Base-by-base conservation (phyloP, 2,113 vertebrate genomes). In the Reinhardtius hippoglossoides region DNA sequence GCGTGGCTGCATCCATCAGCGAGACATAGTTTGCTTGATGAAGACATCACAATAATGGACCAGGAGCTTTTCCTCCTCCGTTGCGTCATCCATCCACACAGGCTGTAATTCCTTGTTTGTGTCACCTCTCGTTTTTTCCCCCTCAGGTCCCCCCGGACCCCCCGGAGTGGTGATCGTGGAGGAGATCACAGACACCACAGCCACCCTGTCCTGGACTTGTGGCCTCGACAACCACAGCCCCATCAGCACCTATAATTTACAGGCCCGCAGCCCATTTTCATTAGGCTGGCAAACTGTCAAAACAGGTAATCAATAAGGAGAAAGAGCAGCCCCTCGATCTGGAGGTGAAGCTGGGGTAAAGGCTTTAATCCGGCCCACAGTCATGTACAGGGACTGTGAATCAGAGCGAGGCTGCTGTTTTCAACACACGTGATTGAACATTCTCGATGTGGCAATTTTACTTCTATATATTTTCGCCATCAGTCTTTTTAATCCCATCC, bases 131-230 rank as follows among this genome's bases (percentile, higher is more conserved):
- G 60, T 12, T 18, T 77, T 50, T 31, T 24, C n/a, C 23, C 24
- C 60, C 52, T 40, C 50, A 99, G 98, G 98, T 85, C 97, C 98
- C 73, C 98, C 98, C 7, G 97, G 98, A 40, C 94, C 98, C n/a
- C 98, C 98, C 35, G 97, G 98, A 67, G 93, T 99, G 78, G 97
- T 98, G 80, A 99, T 99, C 40, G 97, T 99, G 82, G 98, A 99
- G 84, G 98, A 99, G 92, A 98, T 98, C 89, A 97, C 95, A 0
- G 96, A 97, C 37, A 95, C 74, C 74, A 97, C 96, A 3, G 98
- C 97, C 71, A 98, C 97, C 3, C 93, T 99, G 60, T 99, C 97
- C 42, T 98, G 97, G 98, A 96, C 95, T 52, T 94, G 96, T 4
- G 96, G 97, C 2, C 92, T 96, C 46, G 97, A 99, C 92, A 98